A percentile compares a stretch with the other conserved stretches of the same genome.
Conservation (phyloP, 1,140 invertebrate species). For the Drosophila subobscura region DNA sequence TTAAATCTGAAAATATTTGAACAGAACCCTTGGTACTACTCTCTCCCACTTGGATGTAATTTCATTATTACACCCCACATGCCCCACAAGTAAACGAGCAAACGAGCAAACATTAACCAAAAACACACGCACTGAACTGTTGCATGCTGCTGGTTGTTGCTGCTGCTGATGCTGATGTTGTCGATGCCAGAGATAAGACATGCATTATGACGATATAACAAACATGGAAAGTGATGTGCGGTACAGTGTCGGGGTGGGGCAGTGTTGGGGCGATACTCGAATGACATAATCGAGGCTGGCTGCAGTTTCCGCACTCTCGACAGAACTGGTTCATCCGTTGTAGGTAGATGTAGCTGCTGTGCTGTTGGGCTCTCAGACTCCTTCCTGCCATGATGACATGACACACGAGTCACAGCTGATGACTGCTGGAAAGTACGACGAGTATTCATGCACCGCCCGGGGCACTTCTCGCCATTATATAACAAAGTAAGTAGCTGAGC, state of each 20-base stretch:
- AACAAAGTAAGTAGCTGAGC: constrained; percentile 9
- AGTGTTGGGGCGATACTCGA: constrained; percentile 34
- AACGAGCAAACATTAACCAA: constrained; percentile 2
- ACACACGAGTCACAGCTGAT: constrained; percentile 41
- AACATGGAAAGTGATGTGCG: constrained; percentile 27
- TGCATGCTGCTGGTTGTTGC: constrained; percentile 22
- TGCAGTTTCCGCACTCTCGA: constrained; percentile 61
- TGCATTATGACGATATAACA: constrained; percentile 69
- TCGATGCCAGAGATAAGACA: constrained; percentile 71
- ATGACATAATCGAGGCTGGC: constrained; percentile 74
- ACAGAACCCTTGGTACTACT: background rate
- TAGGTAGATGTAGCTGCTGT: constrained; percentile 26
- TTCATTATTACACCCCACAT: constrained; percentile 27
- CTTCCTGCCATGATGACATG: constrained; percentile 52
- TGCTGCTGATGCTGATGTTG: constrained; percentile 33
- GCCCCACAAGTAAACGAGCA: constrained; percentile 29
- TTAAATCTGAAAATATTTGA: constrained; percentile 21
- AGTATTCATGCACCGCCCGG: constrained; percentile 6
- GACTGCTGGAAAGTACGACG: constrained; percentile 14
- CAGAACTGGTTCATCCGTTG: constrained; percentile 24
- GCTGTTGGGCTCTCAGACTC: constrained; percentile 32
- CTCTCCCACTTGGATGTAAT: constrained; percentile 7
- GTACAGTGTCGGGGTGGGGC: background rate
- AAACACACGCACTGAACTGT: constrained; percentile 27
- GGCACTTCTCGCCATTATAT: constrained; percentile 18